Evolutionary conservation across 2,888 invertebrate species (phyloP).

Genomic region (Ormyrus labotus): DNA sequence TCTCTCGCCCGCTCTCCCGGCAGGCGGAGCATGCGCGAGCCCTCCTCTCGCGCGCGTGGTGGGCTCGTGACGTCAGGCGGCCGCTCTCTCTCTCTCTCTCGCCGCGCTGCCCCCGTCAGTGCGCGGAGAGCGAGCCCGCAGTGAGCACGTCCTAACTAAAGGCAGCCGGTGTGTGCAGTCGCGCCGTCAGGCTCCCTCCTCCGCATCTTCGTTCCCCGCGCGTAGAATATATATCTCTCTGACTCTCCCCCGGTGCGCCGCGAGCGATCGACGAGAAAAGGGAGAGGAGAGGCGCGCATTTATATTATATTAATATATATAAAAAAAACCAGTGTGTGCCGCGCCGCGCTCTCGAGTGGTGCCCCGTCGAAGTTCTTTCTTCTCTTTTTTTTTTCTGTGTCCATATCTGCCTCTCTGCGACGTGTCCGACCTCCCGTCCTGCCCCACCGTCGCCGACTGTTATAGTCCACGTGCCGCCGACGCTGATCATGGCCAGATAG

Average conservation of each 20-base stretch:
- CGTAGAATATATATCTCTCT: not conserved
- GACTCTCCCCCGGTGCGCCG: not conserved
- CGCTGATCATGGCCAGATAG: too few relatives aligned
- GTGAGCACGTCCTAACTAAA: slow-evolving; percentile 66
- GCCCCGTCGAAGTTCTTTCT: too few relatives aligned
- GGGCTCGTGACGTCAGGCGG: slow-evolving; percentile 72
- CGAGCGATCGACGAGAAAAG: not conserved
- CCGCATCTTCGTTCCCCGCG: not conserved
- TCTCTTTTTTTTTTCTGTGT: too few relatives aligned
- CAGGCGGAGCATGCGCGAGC: slow-evolving; percentile 66
- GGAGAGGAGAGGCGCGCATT: not conserved
- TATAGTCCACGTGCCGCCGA: too few relatives aligned
- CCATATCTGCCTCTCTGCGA: too few relatives aligned
- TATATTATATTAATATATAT: too few relatives aligned
- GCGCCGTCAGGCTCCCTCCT: slow-evolving; percentile 43
- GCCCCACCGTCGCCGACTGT: too few relatives aligned
- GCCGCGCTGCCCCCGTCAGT: slow-evolving; percentile 64
- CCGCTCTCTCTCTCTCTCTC: not conserved
- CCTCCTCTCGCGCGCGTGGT: slow-evolving; percentile 72
- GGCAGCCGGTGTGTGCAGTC: slow-evolving; percentile 48
- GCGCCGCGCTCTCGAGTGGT: too few relatives aligned
- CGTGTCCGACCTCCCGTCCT: too few relatives aligned
- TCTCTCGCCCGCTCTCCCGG: not conserved
- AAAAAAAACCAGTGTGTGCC: too few relatives aligned
- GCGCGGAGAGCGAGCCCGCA: slow-evolving; percentile 74